Percentiles rank a stretch among this genome's conserved stretches.
These are phyloP conservation scores for Sebastes steindachneri DNA, from an alignment of 2,797 vertebrate genomes.

Conservation along the genomic window DNA sequence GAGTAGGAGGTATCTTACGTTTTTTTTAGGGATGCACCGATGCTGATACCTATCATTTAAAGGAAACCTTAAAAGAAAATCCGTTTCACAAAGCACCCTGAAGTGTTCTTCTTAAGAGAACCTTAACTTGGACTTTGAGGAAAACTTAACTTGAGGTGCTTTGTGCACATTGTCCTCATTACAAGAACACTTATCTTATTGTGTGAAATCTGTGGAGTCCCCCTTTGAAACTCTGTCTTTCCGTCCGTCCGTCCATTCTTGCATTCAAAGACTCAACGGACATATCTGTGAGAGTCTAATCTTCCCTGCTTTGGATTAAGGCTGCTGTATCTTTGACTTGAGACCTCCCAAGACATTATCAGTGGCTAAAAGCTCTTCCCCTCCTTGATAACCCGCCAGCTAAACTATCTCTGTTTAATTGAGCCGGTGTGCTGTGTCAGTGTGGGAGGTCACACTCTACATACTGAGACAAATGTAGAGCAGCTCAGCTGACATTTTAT, in stretches of 20 bases:
- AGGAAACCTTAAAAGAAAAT: too few relatives aligned
- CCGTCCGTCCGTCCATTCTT: not conserved
- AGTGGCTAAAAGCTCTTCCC: not conserved
- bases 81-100: too few relatives aligned
- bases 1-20: too few relatives aligned
- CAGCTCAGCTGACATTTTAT: not conserved
- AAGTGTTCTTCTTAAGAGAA: too few relatives aligned
- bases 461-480: constrained; percentile 28
- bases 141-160: too few relatives aligned
- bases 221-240: not conserved
- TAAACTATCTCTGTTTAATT: constrained; percentile 23
- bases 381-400: constrained; percentile 15
- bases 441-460: constrained; percentile 22
- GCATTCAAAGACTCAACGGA: not conserved
- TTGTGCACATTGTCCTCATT: too few relatives aligned
- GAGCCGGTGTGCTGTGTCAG: not conserved
- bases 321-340: constrained; percentile 4
- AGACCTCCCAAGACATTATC: constrained; percentile 16
- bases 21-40: too few relatives aligned
- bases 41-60: too few relatives aligned
- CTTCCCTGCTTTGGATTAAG: not conserved
- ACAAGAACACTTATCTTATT: not conserved
- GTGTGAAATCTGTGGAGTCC: not conserved
- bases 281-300: constrained; percentile 8
- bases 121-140: too few relatives aligned